Evolutionary conservation across 2,888 invertebrate species (phyloP).

Genomic region (Tachina grossa): DNA sequence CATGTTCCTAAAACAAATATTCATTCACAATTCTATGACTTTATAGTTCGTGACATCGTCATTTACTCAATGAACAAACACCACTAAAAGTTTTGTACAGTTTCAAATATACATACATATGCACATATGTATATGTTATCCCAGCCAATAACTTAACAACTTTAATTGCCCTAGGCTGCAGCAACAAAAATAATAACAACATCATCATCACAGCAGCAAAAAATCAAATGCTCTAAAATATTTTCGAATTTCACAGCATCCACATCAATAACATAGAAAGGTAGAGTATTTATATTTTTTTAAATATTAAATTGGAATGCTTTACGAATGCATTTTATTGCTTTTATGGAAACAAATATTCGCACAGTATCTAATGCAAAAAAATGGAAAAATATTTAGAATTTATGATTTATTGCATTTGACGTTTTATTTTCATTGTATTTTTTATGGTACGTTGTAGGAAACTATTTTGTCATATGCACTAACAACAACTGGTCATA

Average conservation of each 20-base stretch:
- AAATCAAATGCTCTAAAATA: conserved; percentile 9
- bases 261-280: conserved; percentile 19
- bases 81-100: conserved; percentile 27
- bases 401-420: conserved; percentile 57
- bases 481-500: not conserved
- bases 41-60: conserved; percentile 9
- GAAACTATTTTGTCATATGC: conserved; percentile 14
- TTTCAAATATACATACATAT: not conserved
- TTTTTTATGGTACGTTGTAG: conserved; percentile 15
- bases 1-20: conserved; percentile 24
- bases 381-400: conserved; percentile 19
- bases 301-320: conserved; percentile 33
- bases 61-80: not conserved
- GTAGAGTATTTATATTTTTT: conserved; percentile 18
- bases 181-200: not conserved
- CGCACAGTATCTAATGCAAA: not conserved
- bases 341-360: conserved; percentile 20
- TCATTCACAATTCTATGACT: conserved; percentile 13
- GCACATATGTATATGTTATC: not conserved
- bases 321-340: conserved; percentile 52
- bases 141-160: conserved; percentile 42
- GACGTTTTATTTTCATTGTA: conserved; percentile 14
- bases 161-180: conserved; percentile 31
- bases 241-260: conserved; percentile 3
- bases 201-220: not conserved